Conservation (phyloP, 2,888 invertebrate species). For the Pyrgus malvae region DNA sequence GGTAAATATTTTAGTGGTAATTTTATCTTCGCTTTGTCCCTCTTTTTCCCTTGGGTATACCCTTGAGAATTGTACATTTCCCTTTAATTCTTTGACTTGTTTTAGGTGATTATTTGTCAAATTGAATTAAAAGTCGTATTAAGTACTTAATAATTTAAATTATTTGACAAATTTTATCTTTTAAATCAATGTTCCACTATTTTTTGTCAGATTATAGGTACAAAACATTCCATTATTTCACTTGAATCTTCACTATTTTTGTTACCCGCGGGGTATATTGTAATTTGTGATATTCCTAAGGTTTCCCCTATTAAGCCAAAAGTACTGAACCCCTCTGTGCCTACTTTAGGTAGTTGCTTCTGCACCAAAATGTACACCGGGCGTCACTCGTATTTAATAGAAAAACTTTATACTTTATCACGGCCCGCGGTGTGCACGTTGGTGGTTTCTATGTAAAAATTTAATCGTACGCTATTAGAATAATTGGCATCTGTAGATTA, state of each 20-base stretch:
- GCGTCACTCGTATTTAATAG: conserved; percentile 18
- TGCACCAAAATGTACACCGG: conserved; percentile 16
- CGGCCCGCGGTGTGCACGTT: conserved; percentile 30
- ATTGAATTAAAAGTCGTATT: background rate
- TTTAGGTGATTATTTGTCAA: background rate
- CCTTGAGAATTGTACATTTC: conserved; percentile 4
- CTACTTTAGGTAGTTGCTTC: conserved; percentile 70
- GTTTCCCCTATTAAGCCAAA: conserved; percentile 76
- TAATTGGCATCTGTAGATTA: conserved; percentile 30
- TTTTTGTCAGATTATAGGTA: conserved; percentile 36
- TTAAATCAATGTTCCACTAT: conserved; percentile 25
- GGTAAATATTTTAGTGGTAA: conserved; percentile 64
- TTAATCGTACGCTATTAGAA: conserved; percentile 42
- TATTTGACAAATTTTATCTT: background rate
- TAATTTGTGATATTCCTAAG: conserved; percentile 76
- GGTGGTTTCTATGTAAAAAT: conserved; percentile 47
- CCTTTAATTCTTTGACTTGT: conserved; percentile 13
- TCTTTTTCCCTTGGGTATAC: conserved; percentile 55
- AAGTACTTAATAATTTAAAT: conserved; percentile 12
- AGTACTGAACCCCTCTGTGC: conserved; percentile 81
- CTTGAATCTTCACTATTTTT: conserved; percentile 28
- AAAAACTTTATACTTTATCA: conserved; percentile 17
- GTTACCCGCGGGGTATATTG: conserved; percentile 55
- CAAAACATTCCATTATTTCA: conserved; percentile 60
- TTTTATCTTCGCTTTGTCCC: conserved; percentile 65